phyloP scores from a whole-genome alignment of 2,113 vertebrate species.

The Burhinus bistriatus region DNA sequence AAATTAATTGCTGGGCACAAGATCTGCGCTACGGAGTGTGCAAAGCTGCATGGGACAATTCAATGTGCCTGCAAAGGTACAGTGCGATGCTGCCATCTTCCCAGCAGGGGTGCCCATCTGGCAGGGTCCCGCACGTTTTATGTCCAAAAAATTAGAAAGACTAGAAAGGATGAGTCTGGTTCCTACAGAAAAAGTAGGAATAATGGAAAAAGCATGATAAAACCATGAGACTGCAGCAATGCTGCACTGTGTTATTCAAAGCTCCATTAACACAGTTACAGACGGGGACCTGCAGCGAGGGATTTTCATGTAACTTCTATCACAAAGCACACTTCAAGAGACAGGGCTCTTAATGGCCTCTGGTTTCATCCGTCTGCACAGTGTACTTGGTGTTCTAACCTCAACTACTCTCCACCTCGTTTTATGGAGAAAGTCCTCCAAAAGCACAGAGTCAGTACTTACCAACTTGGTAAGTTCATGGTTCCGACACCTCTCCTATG shows the following conservation, averaged over 20 bases:
- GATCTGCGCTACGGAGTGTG: rapidly evolving
- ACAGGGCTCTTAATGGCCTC: neutral
- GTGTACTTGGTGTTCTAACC: neutral
- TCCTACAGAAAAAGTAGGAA: neutral
- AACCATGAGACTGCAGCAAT: neutral
- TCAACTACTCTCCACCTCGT: neutral
- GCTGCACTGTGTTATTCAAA: neutral
- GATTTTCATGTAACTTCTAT: neutral
- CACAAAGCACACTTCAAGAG: neutral
- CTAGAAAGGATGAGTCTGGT: neutral
- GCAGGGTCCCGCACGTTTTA: neutral
- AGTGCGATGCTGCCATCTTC: neutral
- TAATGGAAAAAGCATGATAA: neutral
- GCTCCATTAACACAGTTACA: neutral
- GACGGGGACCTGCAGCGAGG: neutral
- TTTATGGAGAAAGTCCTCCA: neutral
- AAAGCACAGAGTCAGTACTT: neutral
- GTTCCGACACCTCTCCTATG: neutral
- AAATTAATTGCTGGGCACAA: neutral
- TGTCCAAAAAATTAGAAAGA: neutral
- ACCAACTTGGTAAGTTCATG: neutral
- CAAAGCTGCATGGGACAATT: rapidly evolving
- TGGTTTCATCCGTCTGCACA: neutral
- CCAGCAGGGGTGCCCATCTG: neutral
- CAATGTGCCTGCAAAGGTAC: neutral